phyloP scores from a whole-genome alignment of 2,888 invertebrate species.

The Acanthosepion pharaonis region DNA sequence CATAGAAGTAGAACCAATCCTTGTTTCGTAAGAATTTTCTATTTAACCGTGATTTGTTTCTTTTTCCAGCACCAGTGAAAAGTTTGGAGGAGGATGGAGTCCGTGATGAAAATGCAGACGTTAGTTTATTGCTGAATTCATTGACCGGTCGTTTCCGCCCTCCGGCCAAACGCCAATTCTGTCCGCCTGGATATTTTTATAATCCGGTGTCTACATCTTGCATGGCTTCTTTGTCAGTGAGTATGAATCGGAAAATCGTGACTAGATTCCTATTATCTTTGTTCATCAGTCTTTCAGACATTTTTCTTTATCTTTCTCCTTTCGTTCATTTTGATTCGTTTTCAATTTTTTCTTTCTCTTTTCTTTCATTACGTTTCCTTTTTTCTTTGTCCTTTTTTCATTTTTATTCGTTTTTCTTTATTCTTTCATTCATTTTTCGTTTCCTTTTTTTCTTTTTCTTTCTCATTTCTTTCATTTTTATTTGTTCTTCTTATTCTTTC shows the following conservation, averaged over 20 bases:
- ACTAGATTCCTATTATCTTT: not conserved
- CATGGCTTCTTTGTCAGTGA: slow-evolving; percentile 35
- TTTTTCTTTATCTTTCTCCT: not conserved
- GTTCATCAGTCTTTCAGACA: not conserved
- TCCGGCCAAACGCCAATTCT: slow-evolving; percentile 37
- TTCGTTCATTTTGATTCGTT: not conserved
- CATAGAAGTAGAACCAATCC: too few species aligned
- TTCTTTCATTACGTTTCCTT: not conserved
- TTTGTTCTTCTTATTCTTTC: fast-evolving
- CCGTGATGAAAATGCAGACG: not conserved
- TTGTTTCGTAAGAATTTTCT: not conserved
- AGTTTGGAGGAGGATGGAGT: not conserved
- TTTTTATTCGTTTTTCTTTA: not conserved
- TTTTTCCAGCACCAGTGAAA: not conserved
- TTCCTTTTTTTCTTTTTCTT: not conserved
- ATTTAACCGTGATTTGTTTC: not conserved
- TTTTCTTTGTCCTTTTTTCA: not conserved
- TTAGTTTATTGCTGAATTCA: slow-evolving; percentile 34
- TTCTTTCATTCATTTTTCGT: not conserved
- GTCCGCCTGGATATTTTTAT: slow-evolving; percentile 38
- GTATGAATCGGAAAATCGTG: not conserved
- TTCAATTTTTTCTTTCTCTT: not conserved
- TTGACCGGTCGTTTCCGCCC: not conserved
- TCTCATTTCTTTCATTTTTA: not conserved
- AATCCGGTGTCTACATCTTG: slow-evolving; percentile 5